These are phyloP conservation scores for Mus caroli DNA, from an alignment of 2,797 vertebrate species.

Conservation along the genomic window DNA sequence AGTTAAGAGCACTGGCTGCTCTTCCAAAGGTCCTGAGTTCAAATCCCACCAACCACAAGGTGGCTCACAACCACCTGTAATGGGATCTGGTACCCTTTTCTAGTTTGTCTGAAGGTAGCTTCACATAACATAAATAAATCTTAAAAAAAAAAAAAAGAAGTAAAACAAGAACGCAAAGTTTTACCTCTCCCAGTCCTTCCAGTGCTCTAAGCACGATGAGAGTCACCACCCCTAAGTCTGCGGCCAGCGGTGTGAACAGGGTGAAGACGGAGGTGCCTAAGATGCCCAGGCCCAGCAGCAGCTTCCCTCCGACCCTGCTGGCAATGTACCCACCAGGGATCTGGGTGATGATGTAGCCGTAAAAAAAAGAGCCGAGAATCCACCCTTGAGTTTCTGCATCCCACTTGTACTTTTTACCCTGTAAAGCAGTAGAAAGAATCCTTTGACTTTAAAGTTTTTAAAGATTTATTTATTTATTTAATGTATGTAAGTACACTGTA, in stretches of 20 bases:
- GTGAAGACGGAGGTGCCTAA: constrained; percentile 95
- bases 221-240: constrained; percentile 93
- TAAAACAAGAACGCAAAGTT: neutral
- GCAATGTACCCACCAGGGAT: constrained; percentile 97
- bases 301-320: constrained; percentile 94
- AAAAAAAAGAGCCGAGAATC: constrained; percentile 99
- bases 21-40: neutral
- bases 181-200: constrained; percentile 96
- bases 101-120: neutral
- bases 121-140: neutral
- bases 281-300: constrained; percentile 95
- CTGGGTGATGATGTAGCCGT: constrained; percentile 99
- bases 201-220: constrained; percentile 95
- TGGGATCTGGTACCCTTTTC: neutral
- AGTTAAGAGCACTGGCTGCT: neutral
- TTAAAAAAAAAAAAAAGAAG: neutral
- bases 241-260: constrained; percentile 95
- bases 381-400: constrained; percentile 97
- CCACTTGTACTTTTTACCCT: constrained; percentile 96
- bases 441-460: neutral
- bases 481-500: no score
- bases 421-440: constrained; percentile 47
- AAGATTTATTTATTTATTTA: no score
- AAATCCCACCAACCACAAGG: neutral
- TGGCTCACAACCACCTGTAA: neutral